Evolutionary conservation across 2,113 vertebrate genomes (phyloP), one percentile per base, ranked within the genome.

Genomic region (Oreochromis spilurus): DNA sequence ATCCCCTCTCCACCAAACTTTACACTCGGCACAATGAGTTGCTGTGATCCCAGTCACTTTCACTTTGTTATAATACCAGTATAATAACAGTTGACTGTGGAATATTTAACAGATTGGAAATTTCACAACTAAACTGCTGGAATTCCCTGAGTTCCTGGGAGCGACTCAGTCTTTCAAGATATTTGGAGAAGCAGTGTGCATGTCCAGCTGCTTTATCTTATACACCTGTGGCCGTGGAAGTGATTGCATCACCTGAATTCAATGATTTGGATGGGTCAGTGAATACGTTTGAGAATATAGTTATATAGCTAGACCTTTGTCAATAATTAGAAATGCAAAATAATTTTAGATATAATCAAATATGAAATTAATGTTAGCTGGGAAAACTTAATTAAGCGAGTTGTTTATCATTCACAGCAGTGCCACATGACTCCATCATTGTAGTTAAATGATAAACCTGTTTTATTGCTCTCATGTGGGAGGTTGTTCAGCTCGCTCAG

Each of bases 261-360:
- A 54, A 17, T 60, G 14, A 60, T 31, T 60, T 60, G 26, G 57
- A 1, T 60, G 26, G 26, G 57, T 60, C 57, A 60, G 57, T 60
- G 14, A 4, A 60, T 2, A 60, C 1, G 5, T 31, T 60, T 60
- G 57, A 17, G 29, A 60, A 6, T 60, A 60, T 34, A 60, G 57
- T 60, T 31, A 0, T 0, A 62, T n/a, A 62, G 9, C 60, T 36
- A n/a, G 6, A 3, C 60, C 0, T 65, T 65, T n/a, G 24, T 1
- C 4, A 48, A 17, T 50, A 0, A 31, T 50, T 75, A 75, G 9
- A 50, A 75, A 75, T 75, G n/a, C 14, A 48, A 29, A 75, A 50
- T 50, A 29, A 50, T 19, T 75, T 48, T 75, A 75, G 67, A 75
- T 26, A 72, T 45, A 10, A 72, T 75, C 9, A 48, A 0, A 45